Conservation (phyloP, 1,140 invertebrate species). For the Euglossa dilemma region DNA sequence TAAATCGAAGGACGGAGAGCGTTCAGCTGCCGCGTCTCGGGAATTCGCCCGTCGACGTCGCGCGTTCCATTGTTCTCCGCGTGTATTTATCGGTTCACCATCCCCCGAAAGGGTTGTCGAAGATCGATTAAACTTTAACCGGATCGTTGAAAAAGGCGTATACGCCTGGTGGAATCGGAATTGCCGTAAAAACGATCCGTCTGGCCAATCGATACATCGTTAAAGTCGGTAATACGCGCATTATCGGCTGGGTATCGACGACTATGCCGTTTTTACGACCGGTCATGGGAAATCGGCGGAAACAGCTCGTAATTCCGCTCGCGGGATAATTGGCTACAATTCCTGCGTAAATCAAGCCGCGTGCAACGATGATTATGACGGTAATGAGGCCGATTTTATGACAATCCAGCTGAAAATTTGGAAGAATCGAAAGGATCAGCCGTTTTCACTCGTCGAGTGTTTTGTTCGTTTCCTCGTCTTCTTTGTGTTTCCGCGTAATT, state of each 20-base stretch:
- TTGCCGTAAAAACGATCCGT: neutral
- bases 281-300: neutral
- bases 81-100: constrained; percentile 5
- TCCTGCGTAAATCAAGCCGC: neutral
- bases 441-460: too few relatives aligned
- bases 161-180: neutral
- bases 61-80: neutral
- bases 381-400: neutral
- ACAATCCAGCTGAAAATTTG: neutral
- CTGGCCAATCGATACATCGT: neutral
- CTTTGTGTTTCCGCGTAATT: neutral
- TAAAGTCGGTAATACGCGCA: neutral
- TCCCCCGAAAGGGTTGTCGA: neutral
- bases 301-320: neutral
- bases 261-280: neutral
- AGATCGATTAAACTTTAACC: neutral
- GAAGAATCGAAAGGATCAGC: neutral
- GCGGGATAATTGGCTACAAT: neutral
- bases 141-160: neutral
- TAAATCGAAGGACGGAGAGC: constrained; percentile 20
- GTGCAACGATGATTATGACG: neutral
- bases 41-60: neutral
- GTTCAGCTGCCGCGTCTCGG: neutral
- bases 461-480: neutral
- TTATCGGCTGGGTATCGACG: neutral